Evolutionary conservation across 2,888 invertebrate species (phyloP).

Genomic region (Euplexia lucipara): DNA sequence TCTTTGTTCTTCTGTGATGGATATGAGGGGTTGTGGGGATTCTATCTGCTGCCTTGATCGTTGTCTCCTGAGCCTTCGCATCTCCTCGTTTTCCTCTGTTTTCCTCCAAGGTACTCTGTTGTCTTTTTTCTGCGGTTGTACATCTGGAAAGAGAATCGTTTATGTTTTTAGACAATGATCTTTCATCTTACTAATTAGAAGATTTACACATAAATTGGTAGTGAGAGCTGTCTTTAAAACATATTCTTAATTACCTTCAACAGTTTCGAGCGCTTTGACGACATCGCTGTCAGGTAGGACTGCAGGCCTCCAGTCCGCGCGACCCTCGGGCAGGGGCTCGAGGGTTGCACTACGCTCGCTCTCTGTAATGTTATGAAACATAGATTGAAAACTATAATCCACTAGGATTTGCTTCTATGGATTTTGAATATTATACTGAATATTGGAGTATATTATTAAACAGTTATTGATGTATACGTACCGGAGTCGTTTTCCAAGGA

Average conservation of each 20-base stretch:
- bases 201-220: neutral
- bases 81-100: conserved; percentile 93
- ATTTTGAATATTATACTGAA: too few relatives aligned
- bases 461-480: too few relatives aligned
- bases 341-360: conserved; percentile 94
- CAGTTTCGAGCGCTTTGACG: conserved; percentile 96
- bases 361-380: conserved; percentile 88
- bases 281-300: conserved; percentile 95
- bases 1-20: conserved; percentile 92
- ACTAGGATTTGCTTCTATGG: too few relatives aligned
- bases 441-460: too few relatives aligned
- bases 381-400: too few relatives aligned
- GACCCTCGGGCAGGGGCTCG: conserved; percentile 94
- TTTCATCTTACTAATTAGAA: neutral
- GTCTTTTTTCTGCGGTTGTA: conserved; percentile 94
- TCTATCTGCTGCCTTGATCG: conserved; percentile 89
- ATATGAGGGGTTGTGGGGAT: conserved; percentile 84
- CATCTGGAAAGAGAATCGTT: conserved; percentile 86
- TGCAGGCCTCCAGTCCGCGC: conserved; percentile 95
- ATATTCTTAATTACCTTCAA: conserved; percentile 92
- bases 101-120: conserved; percentile 95
- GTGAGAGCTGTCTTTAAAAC: too few relatives aligned
- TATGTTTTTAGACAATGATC: too few relatives aligned
- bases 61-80: conserved; percentile 91
- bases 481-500: conserved; percentile 97